phyloP scores from a whole-genome alignment of 2,113 vertebrate genomes.

The Python bivittatus region DNA sequence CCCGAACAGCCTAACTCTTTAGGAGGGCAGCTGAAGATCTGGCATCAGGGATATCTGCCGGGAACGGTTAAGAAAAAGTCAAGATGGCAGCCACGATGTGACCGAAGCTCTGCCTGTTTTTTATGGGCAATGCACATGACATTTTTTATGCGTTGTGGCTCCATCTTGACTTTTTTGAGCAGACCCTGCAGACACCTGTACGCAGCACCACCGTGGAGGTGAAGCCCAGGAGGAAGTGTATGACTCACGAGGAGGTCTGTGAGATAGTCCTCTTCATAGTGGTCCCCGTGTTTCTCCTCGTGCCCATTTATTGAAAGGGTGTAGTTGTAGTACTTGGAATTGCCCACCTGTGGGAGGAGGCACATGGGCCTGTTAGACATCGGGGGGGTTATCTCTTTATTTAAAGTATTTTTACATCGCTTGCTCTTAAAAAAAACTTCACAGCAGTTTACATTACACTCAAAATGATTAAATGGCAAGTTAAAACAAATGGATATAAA shows the following conservation, averaged over 20 bases:
- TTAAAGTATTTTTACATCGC: background rate
- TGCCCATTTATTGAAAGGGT: conserved; percentile 82
- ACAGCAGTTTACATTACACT: background rate
- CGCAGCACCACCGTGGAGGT: background rate
- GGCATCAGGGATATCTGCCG: background rate
- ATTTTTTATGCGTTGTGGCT: background rate
- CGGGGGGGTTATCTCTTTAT: background rate
- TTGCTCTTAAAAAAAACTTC: background rate
- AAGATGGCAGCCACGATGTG: background rate
- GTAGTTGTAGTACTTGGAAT: conserved; percentile 87
- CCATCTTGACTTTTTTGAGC: background rate
- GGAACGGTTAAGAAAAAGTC: background rate
- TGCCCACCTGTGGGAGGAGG: conserved; percentile 72
- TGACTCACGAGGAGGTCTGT: conserved; percentile 81
- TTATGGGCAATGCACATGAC: too few relatives aligned
- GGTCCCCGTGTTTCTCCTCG: conserved; percentile 72
- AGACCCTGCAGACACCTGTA: background rate
- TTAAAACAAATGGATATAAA: background rate
- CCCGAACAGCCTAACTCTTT: background rate
- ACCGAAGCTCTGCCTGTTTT: background rate
- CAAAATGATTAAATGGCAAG: background rate
- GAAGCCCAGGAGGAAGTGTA: background rate
- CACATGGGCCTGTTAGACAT: background rate
- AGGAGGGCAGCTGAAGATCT: background rate
- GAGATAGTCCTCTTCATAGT: conserved; percentile 82